Percentiles rank a stretch among this genome's conserved stretches.
These are phyloP conservation scores for Ctenosaura bakeri DNA, from an alignment of 2,797 vertebrate species.

Conservation along the genomic window DNA sequence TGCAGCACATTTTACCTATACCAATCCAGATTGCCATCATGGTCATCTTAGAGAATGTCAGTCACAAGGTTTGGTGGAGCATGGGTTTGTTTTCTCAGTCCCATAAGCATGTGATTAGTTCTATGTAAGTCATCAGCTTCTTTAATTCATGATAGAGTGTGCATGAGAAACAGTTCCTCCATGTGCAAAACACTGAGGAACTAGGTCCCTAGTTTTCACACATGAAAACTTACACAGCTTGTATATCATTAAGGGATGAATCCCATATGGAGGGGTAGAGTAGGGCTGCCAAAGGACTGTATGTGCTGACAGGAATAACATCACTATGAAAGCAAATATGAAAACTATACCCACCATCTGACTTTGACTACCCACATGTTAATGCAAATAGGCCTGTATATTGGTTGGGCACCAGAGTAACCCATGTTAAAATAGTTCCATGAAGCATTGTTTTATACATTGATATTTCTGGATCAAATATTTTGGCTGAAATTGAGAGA, in stretches of 20 bases:
- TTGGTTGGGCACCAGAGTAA: neutral
- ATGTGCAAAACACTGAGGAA: neutral
- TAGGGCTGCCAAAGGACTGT: neutral
- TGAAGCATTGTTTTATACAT: neutral
- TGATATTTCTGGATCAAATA: neutral
- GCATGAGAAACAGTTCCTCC: neutral
- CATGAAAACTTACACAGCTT: neutral
- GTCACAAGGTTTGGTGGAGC: too few relatives aligned
- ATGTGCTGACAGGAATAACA: too few relatives aligned
- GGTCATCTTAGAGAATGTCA: too few relatives aligned
- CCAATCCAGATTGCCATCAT: too few relatives aligned
- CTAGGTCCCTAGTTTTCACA: neutral
- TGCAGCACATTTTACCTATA: too few relatives aligned
- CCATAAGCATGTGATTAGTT: too few relatives aligned
- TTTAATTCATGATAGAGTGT: neutral
- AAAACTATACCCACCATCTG: too few relatives aligned
- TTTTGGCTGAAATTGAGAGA: neutral
- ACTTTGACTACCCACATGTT: neutral
- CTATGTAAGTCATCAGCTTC: too few relatives aligned
- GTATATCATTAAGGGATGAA: neutral
- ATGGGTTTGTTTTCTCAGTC: too few relatives aligned
- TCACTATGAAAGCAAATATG: too few relatives aligned
- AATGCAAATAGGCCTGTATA: neutral
- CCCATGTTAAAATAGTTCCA: neutral
- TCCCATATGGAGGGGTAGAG: neutral